Percentiles rank a stretch among this genome's conserved stretches.
Evolutionary conservation across 2,888 invertebrate genomes (phyloP).

Genomic region (Myopa testacea): DNA sequence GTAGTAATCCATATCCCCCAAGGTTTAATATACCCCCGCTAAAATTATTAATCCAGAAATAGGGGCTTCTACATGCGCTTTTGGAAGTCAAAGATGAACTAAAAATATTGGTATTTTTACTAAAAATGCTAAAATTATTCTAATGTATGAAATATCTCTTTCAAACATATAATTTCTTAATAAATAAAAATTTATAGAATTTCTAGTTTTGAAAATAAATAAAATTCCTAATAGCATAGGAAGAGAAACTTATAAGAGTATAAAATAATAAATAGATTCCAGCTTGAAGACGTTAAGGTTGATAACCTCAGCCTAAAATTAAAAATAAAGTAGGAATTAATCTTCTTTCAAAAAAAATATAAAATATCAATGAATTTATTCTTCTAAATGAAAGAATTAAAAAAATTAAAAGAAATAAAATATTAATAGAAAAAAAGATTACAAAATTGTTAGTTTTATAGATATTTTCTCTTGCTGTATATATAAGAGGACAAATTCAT

Average conservation of each 20-base stretch:
- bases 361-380: too few species aligned
- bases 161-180: slow-evolving; percentile 67
- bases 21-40: slow-evolving; percentile 79
- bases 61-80: slow-evolving; percentile 82
- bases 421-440: too few species aligned
- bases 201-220: slow-evolving; percentile 59
- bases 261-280: slow-evolving; percentile 78
- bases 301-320: slow-evolving; percentile 77
- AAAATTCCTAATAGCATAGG: slow-evolving; percentile 67
- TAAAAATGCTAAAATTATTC: slow-evolving; percentile 72
- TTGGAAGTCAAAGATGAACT: slow-evolving; percentile 78
- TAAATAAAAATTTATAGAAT: slow-evolving; percentile 71
- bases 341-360: slow-evolving; percentile 57
- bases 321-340: slow-evolving; percentile 77
- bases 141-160: slow-evolving; percentile 69
- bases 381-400: too few species aligned
- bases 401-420: too few species aligned
- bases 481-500: too few species aligned
- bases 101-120: slow-evolving; percentile 73
- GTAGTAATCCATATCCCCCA: slow-evolving; percentile 78
- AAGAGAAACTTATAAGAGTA: slow-evolving; percentile 76
- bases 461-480: slow-evolving; percentile 57
- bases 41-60: slow-evolving; percentile 80
- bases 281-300: slow-evolving; percentile 77
- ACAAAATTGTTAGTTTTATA: slow-evolving; percentile 70